Evolutionary conservation across 2,113 vertebrate species (phyloP), one percentile per base, ranked within the genome.

Genomic region (Ochotona curzoniae): DNA sequence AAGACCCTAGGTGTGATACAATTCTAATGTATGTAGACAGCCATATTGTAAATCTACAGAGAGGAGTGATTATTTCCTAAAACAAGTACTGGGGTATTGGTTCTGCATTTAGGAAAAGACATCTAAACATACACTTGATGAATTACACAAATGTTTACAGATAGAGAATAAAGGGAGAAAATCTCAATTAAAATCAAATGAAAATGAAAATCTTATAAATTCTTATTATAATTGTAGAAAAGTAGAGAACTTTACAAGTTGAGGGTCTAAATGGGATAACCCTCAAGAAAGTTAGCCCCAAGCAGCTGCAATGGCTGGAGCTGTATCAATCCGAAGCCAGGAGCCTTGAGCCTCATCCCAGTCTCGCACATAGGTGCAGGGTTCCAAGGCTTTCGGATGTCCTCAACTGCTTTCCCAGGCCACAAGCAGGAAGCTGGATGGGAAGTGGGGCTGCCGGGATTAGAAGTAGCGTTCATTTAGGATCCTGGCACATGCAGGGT

Each of bases 61-160:
- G 25, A 60, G 89, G 90, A 49, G 78, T 66, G 28, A 87, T 61
- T 71, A 74, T 87, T 94, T 32, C 71, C 28, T 93, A 64, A 69
- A 38, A 64, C 5, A 49, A 32, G 85, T 74, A 66, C 69, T 83
- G 2, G 76, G 63, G 85, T 75, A 7, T 54, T 35, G 71, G 30
- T 93, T 73, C 70, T n/a, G 10, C n/a, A 74, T 60, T 84, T 88
- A 75, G 15, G 15, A 8, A 35, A 79, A 89, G 83, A 44, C 51
- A 69, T 70, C 12, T 83, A 71, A 47, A 49, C 71, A 28, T 3
- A 75, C 26, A 78, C 14, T 23, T 79, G 23, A 84, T 1, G 64
- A 44, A 9, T 35, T 70, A 38, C 12, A 28, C 54, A 57, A 82
- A 92, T 71, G 63, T 38, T 79, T 91, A 86, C 3, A 82, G 51